phyloP scores from a whole-genome alignment of 2,113 vertebrate genomes.

The Brachirus orientalis region DNA sequence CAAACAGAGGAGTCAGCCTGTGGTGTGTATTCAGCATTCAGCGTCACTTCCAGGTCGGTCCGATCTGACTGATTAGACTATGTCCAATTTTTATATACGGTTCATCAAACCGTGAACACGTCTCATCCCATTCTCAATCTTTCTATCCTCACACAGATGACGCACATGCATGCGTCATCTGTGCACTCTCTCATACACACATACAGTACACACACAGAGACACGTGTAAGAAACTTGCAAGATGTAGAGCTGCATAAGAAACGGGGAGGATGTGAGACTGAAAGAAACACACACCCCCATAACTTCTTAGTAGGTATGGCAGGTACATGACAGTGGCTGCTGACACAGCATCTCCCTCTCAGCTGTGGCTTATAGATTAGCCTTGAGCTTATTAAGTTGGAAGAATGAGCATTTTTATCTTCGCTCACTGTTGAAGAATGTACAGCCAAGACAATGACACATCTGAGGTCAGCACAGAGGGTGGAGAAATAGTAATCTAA shows the following conservation, averaged over 20 bases:
- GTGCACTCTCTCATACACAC: too few species aligned
- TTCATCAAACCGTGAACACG: too few species aligned
- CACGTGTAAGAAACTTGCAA: not conserved
- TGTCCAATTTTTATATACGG: too few species aligned
- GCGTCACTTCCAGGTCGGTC: too few species aligned
- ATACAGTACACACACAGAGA: not conserved
- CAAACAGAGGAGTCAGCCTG: too few species aligned
- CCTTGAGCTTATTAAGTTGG: conserved; percentile 35
- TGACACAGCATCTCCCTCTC: conserved; percentile 18
- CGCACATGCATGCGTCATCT: too few species aligned
- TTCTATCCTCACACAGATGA: too few species aligned
- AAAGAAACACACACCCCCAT: not conserved
- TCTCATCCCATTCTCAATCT: too few species aligned
- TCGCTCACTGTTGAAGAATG: not conserved
- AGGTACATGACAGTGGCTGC: conserved; percentile 34
- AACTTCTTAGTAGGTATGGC: not conserved
- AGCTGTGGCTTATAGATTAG: conserved; percentile 55
- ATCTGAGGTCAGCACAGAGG: conserved; percentile 22
- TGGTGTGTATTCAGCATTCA: too few species aligned
- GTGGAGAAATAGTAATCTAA: not conserved
- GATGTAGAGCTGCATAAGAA: not conserved
- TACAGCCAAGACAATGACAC: conserved; percentile 11
- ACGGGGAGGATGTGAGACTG: too few species aligned
- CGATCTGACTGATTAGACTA: too few species aligned
- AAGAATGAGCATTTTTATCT: conserved; percentile 29